phyloP scores from a whole-genome alignment of 2,888 invertebrate genomes.

The Colletes collaris region DNA sequence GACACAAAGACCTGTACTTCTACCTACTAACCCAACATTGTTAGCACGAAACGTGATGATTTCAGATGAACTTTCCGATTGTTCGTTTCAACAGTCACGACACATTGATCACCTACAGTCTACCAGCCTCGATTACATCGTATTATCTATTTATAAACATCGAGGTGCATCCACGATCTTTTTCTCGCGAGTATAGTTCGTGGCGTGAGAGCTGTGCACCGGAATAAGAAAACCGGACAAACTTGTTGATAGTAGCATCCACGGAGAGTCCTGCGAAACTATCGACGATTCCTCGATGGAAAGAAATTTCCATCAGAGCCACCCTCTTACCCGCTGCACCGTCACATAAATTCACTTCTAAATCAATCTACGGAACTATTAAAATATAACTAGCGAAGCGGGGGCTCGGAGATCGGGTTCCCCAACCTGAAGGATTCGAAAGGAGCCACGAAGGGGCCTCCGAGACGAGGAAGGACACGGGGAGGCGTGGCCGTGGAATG shows the following conservation, averaged over 20 bases:
- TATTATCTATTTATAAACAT: too few relatives aligned
- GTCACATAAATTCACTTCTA: conserved; percentile 40
- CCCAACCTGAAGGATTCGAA: conserved; percentile 19
- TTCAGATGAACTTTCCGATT: too few relatives aligned
- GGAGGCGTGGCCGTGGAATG: conserved; percentile 79
- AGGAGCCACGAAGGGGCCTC: conserved; percentile 12
- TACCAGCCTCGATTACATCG: too few relatives aligned
- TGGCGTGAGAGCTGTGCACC: too few relatives aligned
- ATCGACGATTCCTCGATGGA: conserved; percentile 15
- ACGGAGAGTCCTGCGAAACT: neutral
- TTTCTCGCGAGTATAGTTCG: too few relatives aligned
- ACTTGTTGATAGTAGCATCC: neutral
- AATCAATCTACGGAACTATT: conserved; percentile 49
- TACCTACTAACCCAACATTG: too few relatives aligned
- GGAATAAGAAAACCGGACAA: too few relatives aligned
- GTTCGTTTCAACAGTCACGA: neutral
- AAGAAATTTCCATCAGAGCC: neutral
- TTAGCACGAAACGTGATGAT: too few relatives aligned
- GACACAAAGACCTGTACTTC: too few relatives aligned
- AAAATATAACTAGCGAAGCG: conserved; percentile 20
- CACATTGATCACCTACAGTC: neutral
- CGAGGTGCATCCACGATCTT: too few relatives aligned
- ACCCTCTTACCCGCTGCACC: neutral
- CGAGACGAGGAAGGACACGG: conserved; percentile 49
- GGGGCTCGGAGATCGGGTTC: conserved; percentile 4